Conservation (phyloP, 2,888 invertebrate genomes). For the Platycnemis pennipes region DNA sequence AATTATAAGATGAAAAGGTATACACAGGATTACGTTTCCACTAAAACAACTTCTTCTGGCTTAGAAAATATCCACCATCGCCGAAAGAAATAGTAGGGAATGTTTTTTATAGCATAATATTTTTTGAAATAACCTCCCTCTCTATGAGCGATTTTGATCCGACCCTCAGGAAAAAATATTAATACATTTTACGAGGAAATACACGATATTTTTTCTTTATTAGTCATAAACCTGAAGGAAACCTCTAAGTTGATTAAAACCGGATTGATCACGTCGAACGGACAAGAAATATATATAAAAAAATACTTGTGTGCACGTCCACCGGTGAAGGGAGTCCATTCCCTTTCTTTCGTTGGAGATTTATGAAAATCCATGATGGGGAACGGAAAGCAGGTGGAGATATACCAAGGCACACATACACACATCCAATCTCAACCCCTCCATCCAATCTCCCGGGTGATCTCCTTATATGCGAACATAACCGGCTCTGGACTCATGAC, state of each 20-base stretch:
- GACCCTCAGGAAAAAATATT: too few relatives aligned
- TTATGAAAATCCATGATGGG: background rate
- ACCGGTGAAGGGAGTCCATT: background rate
- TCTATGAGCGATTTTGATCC: too few relatives aligned
- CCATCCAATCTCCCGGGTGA: background rate
- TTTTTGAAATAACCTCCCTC: too few relatives aligned
- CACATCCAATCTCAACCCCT: background rate
- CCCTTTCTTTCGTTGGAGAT: background rate
- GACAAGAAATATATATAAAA: background rate
- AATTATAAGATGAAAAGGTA: too few relatives aligned
- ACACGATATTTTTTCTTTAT: too few relatives aligned
- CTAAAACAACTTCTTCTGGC: too few relatives aligned
- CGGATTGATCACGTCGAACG: background rate
- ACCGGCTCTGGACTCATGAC: background rate
- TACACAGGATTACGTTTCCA: too few relatives aligned
- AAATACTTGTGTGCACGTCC: background rate
- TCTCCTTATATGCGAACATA: constrained; percentile 10
- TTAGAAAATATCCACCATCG: too few relatives aligned
- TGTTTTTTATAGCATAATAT: too few relatives aligned
- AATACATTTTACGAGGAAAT: too few relatives aligned
- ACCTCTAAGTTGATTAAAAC: background rate
- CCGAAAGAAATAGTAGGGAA: too few relatives aligned
- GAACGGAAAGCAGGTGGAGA: too few relatives aligned
- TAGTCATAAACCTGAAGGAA: background rate
- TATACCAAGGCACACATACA: background rate